Evolutionary conservation across 2,797 vertebrate species (phyloP), one percentile per base, ranked within the genome.

Genomic region (Oreochromis mossambicus): DNA sequence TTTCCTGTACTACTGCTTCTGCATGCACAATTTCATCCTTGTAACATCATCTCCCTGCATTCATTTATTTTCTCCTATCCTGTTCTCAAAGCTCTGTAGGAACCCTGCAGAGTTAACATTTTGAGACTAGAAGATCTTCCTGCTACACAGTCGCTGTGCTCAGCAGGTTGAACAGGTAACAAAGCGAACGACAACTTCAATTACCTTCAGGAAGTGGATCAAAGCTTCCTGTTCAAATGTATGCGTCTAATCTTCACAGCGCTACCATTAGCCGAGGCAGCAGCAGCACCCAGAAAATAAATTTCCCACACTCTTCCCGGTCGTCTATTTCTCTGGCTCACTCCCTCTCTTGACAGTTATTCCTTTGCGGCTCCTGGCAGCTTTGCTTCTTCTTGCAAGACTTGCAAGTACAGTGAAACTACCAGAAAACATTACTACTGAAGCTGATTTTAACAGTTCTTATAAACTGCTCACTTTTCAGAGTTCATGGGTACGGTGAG

Each of bases 121-220:
- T 6, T 21, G 55, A 58, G 54, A 54, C 48, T 29, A 12, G 50
- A 32, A 11, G 50, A 50, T 55, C 14, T 32, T 68, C 48, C 56
- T 66, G 51, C 52, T 70, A 19, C 78, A 15, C 29, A 38, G 61
- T 50, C 12, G 3, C 41, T 29, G 36, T 2, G 81, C 86, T 86
- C 81, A 19, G 77, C 84, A 76, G 75, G 77, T 77, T 77, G 77
- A 86, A 81, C 81, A 56, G 73, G 73, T 82, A 89, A 89, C 85
- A 88, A 89, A 89, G 79, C 76, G 14, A 80, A 51, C 7, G 79
- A 81, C 83, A 26, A 21, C 81, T 85, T 84, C 80, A 75, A 52
- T 91, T 81, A 77, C 50, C 56, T 83, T 43, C 86, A 86, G 87
- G 73, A 83, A 26, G 80, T 63, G 19, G 85, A 92, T 89, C 89